Base-by-base conservation (phyloP, 2,113 vertebrate species). In the Ptilonorhynchus violaceus region DNA sequence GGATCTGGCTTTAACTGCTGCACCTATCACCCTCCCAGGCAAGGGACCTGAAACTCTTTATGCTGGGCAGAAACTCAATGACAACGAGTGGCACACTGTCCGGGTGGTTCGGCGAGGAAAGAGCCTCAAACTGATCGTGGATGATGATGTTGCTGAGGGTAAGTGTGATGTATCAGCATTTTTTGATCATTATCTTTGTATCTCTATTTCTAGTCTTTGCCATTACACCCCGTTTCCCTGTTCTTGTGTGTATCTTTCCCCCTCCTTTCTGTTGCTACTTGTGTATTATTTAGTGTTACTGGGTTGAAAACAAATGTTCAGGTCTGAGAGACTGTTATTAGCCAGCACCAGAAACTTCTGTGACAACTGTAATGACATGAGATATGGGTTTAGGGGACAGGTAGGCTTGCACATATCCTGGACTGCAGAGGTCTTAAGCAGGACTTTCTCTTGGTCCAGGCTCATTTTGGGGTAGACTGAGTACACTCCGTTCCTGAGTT, bases 21-120 rank as follows among this genome's bases (percentile, higher is more conserved):
- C 88, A 44, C 94, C 95, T 97, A 35, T 95, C 91, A 80, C 89
- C 95, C 66, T 92, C 91, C 95, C 98, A 99, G 99, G 99, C 98
- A 99, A 99, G 95, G 99, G 99, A 89, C 99, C 99, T 35, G 99
- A 99, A 97, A 99, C 99, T 68, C 98, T 99, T 88, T 99, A 99
- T 82, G 99, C 99, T 24, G 99, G 99, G 82, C 99, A 99, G 98
- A 99, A 99, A 76, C 98, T 99, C 96, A 99, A 99, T 70, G 99
- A 99, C 98, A 99, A 99, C 2, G 99, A 99, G 35, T 99, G 99
- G 99, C 99, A 99, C 98, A 99, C 99, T 1, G 99, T 99, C 10
- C 98, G 99, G 24, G 99, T 99, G 62, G 96, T 99, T 56, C 99
- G 99, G 5, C 98, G 99, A 42, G 99, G 99, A 97, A 99, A 99